Base-by-base conservation (phyloP, 2,113 vertebrate species). In the Perca schrenkii region DNA sequence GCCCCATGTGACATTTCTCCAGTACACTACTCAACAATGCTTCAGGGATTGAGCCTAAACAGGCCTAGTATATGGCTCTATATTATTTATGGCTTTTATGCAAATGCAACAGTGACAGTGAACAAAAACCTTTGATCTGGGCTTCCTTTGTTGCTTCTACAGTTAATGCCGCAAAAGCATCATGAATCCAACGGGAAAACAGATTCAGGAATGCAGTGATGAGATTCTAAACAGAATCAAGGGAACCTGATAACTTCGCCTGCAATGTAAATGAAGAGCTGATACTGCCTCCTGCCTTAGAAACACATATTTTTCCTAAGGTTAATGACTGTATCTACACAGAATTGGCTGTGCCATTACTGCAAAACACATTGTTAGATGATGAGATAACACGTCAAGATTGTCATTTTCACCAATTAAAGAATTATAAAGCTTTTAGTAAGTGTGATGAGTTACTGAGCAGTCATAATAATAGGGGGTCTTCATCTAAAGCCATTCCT, bases 71-170 rank as follows among this genome's bases (percentile, higher is more conserved):
- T 89, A 86, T 78, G 60, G 75, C 50, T 85, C 74, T 85, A 72
- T 87, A 84, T 90, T 89, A 76, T 85, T 68, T 77, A 86, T 79
- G 85, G 87, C 62, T 89, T 90, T 91, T 66, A 91, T 91, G 85
- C 83, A 93, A 93, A 95, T 91, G 64, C 19, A 57, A 28, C 12
- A 36, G 83, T 82, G 86, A 91, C 82, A 66, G 73, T 74, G 76
- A 82, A 72, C 28, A 63, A 71, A 77, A 92, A 90, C 84, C 81
- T 92, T 93, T 93, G 88, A 94, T 94, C 86, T 88, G 43, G 63
- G 73, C 60, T 17, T 79, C 80, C 80, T 89, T 89, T 91, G 91
- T 89, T 83, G 47, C 52, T 60, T 66, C 58, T 80, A 77, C 69
- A 75, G 72, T 82, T 78, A 90, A 90, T 87, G 73, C 80, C 54